phyloP scores from a whole-genome alignment of 2,113 vertebrate genomes.

The pig (Sus scrofa) region DNA sequence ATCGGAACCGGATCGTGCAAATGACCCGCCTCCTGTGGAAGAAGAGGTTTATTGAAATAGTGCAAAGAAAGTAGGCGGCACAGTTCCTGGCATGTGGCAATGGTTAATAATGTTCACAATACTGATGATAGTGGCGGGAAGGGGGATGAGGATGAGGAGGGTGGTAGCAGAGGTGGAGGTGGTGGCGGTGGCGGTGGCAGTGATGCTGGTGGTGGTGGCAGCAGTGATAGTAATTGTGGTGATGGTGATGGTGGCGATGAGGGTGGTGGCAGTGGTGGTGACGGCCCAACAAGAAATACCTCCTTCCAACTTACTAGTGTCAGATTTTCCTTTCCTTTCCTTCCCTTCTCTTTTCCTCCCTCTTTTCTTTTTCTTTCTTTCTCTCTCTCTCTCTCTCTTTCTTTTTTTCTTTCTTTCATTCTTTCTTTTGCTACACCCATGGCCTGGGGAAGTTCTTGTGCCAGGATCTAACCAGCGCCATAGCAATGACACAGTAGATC shows the following conservation, averaged over 20 bases:
- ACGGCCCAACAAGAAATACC: not conserved
- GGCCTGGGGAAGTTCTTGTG: no score
- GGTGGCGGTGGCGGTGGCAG: not conserved
- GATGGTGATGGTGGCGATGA: accelerated
- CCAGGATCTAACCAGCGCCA: no score
- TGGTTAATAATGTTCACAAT: not conserved
- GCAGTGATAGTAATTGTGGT: accelerated
- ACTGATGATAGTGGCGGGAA: not conserved
- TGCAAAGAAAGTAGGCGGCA: no score
- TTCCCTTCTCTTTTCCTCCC: no score
- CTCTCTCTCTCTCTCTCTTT: no score
- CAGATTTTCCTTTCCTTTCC: no score
- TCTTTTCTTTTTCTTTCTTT: no score
- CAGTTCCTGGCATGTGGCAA: not conserved
- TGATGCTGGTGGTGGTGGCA: no score
- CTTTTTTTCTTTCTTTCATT: no score
- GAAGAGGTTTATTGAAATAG: not conserved
- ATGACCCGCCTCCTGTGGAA: not conserved
- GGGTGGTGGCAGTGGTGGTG: accelerated
- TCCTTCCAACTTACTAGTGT: not conserved
- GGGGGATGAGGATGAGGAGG: not conserved
- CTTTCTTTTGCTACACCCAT: no score
- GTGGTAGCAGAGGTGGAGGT: accelerated
- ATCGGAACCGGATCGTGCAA: not conserved
- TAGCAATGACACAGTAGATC: no score